These are phyloP conservation scores for Apamea monoglypha DNA, from an alignment of 2,888 invertebrate genomes.

Conservation along the genomic window DNA sequence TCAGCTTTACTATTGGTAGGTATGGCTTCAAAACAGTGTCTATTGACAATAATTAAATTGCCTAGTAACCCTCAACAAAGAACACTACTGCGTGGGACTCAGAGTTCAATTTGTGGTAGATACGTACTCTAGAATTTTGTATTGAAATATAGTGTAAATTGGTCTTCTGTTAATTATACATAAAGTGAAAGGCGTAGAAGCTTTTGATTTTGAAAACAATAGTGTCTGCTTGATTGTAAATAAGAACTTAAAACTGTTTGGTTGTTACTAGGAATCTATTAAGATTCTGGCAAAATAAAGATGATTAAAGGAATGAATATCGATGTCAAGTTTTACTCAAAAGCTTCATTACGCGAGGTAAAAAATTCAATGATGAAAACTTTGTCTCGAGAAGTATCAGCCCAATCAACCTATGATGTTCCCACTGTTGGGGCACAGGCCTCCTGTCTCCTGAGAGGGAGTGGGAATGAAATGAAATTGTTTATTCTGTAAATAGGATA, in stretches of 20 bases:
- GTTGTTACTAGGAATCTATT: not conserved
- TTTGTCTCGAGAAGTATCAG: not conserved
- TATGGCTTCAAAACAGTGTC: not conserved
- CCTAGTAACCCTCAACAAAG: not conserved
- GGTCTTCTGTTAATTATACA: slow-evolving; percentile 3
- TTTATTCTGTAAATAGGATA: not conserved
- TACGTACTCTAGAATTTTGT: not conserved
- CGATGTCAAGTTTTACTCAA: not conserved
- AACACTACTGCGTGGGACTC: not conserved
- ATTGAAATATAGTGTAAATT: not conserved
- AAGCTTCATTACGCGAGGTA: not conserved
- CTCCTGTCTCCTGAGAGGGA: not conserved
- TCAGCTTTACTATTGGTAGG: too few species aligned
- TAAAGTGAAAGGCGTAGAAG: slow-evolving; percentile 7
- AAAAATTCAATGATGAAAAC: not conserved
- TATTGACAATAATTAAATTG: not conserved
- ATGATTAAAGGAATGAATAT: not conserved
- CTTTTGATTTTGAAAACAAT: slow-evolving; percentile 34
- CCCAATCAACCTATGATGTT: not conserved
- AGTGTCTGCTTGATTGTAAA: slow-evolving; percentile 20
- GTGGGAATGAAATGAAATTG: not conserved
- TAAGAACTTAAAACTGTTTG: not conserved
- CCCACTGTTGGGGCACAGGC: not conserved
- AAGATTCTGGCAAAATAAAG: not conserved
- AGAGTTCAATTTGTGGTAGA: slow-evolving; percentile 5